phyloP scores from a whole-genome alignment of 2,113 vertebrate genomes.

The Brachypodius melanocephalos region DNA sequence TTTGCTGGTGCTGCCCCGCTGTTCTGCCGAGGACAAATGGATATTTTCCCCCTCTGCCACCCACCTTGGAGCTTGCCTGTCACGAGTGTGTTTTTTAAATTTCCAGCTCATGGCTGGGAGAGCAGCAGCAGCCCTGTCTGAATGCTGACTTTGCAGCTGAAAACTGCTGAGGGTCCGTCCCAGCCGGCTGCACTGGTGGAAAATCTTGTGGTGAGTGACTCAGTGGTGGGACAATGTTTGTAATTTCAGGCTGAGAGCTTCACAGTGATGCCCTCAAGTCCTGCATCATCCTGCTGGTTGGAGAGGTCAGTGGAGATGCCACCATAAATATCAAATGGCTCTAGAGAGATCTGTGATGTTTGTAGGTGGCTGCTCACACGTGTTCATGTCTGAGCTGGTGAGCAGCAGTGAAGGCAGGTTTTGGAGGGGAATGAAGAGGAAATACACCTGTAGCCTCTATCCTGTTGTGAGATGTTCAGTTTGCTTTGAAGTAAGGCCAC shows the following conservation, averaged over 20 bases:
- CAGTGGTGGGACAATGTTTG: background rate
- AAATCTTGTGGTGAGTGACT: background rate
- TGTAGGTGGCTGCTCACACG: background rate
- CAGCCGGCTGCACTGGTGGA: background rate
- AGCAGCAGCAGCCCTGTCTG: background rate
- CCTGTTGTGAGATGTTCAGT: background rate
- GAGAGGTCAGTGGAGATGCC: background rate
- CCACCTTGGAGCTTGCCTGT: background rate
- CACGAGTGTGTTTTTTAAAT: background rate
- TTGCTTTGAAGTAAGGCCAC: background rate
- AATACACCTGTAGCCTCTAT: background rate
- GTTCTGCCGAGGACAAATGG: slow-evolving; percentile 25
- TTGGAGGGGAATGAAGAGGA: background rate
- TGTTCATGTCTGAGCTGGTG: background rate
- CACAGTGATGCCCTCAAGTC: fast-evolving
- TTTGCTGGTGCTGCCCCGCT: background rate
- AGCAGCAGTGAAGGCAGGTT: fast-evolving
- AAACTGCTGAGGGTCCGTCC: background rate
- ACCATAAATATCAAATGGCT: background rate
- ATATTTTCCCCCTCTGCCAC: background rate
- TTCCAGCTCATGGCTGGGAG: background rate
- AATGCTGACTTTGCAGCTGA: background rate
- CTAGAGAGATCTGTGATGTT: background rate
- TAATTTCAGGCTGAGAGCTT: background rate
- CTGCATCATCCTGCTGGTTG: background rate